phyloP scores from a whole-genome alignment of 1,140 invertebrate genomes.

The Notospermus geniculatus region DNA sequence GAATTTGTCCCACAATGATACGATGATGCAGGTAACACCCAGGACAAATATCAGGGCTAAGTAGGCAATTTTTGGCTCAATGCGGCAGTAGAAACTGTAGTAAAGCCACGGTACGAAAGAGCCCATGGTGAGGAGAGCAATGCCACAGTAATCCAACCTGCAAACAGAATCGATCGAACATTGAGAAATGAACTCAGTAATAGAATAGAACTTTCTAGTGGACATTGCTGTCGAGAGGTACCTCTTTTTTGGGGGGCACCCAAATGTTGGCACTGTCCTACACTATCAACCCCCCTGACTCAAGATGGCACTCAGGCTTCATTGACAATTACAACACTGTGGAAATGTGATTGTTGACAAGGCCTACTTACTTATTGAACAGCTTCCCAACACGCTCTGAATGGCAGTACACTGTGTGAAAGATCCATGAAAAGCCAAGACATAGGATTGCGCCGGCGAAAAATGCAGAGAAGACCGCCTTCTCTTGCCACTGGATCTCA shows the following conservation, averaged over 20 bases:
- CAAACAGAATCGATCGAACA: constrained; percentile 24
- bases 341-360: too few species aligned
- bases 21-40: constrained; percentile 89
- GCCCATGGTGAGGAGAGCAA: constrained; percentile 95
- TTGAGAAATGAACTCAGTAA: too few species aligned
- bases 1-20: constrained; percentile 97
- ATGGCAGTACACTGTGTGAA: constrained; percentile 98
- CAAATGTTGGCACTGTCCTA: too few species aligned
- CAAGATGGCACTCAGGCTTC: too few species aligned
- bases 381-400: constrained; percentile 91
- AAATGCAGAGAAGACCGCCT: constrained; percentile 65
- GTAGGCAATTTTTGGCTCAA: constrained; percentile 57
- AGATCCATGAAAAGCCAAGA: constrained; percentile 93
- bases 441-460: constrained; percentile 97
- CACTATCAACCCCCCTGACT: too few species aligned
- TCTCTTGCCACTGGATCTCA: constrained; percentile 56
- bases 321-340: too few species aligned
- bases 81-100: constrained; percentile 95
- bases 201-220: too few species aligned
- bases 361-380: constrained; percentile 93
- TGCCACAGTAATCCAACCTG: constrained; percentile 97
- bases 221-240: too few species aligned
- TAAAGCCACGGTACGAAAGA: constrained; percentile 99
- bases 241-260: too few species aligned
- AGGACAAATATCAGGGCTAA: constrained; percentile 83